phyloP scores from a whole-genome alignment of 1,140 invertebrate species.

The Ganaspis sp. region DNA sequence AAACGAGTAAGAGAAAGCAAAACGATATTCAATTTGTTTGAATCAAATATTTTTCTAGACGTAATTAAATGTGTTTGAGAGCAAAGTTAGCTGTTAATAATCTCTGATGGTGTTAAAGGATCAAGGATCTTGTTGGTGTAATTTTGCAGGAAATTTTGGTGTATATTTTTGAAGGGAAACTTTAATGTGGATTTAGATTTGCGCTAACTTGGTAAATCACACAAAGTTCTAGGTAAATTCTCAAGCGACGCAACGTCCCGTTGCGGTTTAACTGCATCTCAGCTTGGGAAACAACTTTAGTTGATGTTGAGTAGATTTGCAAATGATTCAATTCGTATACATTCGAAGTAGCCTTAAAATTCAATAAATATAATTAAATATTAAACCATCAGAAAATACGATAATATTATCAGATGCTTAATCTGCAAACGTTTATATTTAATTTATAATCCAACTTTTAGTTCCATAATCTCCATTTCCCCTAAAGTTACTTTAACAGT shows the following conservation, averaged over 20 bases:
- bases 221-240: constrained; percentile 12
- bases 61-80: background rate
- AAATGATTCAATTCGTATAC: constrained; percentile 17
- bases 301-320: constrained; percentile 23
- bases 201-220: background rate
- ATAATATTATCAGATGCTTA: background rate
- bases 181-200: constrained; percentile 1
- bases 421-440: no score
- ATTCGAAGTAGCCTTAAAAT: background rate
- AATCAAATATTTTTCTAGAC: no score
- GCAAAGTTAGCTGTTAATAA: background rate
- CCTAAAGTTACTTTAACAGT: no score
- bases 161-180: constrained; percentile 6
- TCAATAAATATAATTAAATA: background rate
- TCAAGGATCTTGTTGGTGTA: background rate
- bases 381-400: background rate
- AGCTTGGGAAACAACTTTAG: constrained; percentile 20
- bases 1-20: no score
- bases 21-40: no score
- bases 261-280: background rate
- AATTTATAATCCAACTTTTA: background rate
- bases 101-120: constrained; percentile 13
- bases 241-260: background rate
- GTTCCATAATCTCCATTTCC: background rate
- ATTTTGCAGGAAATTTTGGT: background rate